phyloP scores from a whole-genome alignment of 2,797 vertebrate genomes.

The Coregonus sp. region DNA sequence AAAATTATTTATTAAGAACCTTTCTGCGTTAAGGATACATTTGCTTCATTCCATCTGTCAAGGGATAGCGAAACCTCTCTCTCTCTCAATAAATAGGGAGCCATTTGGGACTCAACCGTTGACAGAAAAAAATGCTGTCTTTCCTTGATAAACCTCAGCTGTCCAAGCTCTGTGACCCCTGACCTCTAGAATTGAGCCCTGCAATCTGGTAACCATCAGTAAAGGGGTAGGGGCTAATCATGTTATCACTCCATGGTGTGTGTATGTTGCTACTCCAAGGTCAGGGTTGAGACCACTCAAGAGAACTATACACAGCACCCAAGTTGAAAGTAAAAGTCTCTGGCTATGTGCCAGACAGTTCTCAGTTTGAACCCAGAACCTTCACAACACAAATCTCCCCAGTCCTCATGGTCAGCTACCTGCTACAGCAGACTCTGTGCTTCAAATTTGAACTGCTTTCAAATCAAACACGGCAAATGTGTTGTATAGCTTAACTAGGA shows the following conservation, averaged over 20 bases:
- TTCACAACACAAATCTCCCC: not conserved
- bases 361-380: not conserved
- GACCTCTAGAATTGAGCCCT: not conserved
- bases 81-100: not conserved
- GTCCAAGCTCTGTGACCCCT: not conserved
- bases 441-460: not conserved
- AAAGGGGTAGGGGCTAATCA: not conserved
- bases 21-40: too few species aligned
- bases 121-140: not conserved
- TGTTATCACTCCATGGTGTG: not conserved
- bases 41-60: too few species aligned
- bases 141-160: not conserved
- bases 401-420: not conserved
- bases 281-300: not conserved
- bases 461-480: not conserved
- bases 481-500: not conserved
- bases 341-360: not conserved
- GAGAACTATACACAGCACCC: not conserved
- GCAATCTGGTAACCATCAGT: slow-evolving; percentile 10
- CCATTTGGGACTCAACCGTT: not conserved
- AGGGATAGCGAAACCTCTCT: too few species aligned
- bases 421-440: not conserved
- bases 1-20: too few species aligned
- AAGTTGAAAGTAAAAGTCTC: not conserved
- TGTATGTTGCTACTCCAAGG: slow-evolving; percentile 2